A percentile compares a stretch with the other conserved stretches of the same genome.
Conservation (phyloP, 2,113 vertebrate genomes). For the Gymnobelideus leadbeateri region DNA sequence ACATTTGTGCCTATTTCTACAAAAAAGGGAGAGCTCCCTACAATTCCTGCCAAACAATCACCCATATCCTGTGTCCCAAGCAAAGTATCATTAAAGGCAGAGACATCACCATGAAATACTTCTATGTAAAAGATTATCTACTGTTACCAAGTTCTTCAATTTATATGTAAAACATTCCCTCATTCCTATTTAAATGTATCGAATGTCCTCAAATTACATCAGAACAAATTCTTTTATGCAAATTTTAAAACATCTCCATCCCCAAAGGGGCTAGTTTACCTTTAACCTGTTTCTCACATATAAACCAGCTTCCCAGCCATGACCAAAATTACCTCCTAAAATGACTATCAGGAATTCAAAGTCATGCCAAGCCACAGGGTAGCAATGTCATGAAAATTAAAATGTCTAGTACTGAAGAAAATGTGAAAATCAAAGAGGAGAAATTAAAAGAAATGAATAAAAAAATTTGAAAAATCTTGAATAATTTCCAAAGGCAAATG, state of each 20-base stretch:
- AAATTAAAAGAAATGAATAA: not conserved
- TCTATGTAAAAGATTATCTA: not conserved
- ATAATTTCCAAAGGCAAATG: not conserved
- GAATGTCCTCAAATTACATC: not conserved
- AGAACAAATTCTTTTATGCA: not conserved
- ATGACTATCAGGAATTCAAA: not conserved
- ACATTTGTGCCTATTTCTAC: not conserved
- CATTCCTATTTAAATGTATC: not conserved
- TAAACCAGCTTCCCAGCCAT: not conserved
- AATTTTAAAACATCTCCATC: not conserved
- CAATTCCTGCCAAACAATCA: not conserved
- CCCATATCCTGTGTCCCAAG: not conserved
- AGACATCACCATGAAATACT: not conserved
- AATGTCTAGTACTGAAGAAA: not conserved
- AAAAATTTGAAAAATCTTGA: not conserved
- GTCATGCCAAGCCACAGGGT: not conserved
- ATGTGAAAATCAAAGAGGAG: not conserved
- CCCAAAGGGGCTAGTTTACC: not conserved
- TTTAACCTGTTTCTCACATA: not conserved
- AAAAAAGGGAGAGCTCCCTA: not conserved
- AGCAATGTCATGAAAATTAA: not conserved
- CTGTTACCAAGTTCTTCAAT: not conserved
- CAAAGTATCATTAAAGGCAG: not conserved
- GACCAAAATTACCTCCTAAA: not conserved
- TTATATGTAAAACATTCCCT: not conserved